A percentile compares a stretch with the other conserved stretches of the same genome.
These are phyloP conservation scores for Microplitis manilae DNA, from an alignment of 2,888 invertebrate species.

Conservation along the genomic window DNA sequence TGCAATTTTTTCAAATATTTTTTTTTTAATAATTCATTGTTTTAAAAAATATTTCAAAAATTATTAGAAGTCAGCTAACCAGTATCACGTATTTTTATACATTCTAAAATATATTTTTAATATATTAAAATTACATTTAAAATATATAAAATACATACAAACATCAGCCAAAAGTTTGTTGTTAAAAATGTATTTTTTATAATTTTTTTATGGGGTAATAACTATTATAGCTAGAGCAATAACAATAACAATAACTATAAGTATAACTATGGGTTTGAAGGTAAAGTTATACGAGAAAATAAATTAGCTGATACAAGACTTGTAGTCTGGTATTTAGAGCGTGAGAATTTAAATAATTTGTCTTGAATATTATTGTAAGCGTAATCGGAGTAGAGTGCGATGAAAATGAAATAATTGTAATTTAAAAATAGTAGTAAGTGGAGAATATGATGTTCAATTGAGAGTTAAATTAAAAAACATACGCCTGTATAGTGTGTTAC, in stretches of 20 bases:
- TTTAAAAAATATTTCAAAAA: no score
- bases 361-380: not conserved
- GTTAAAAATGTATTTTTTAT: no score
- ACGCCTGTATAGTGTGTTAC: constrained; percentile 8
- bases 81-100: no score
- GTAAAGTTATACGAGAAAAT: not conserved
- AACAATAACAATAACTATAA: not conserved
- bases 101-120: no score
- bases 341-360: constrained; percentile 30
- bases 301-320: not conserved
- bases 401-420: constrained; percentile 20
- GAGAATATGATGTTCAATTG: constrained; percentile 15
- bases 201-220: no score
- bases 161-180: no score
- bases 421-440: constrained; percentile 8
- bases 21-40: no score
- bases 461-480: constrained; percentile 15
- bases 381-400: constrained; percentile 17
- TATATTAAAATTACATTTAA: no score
- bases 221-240: no score
- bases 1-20: no score
- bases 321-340: constrained; percentile 11
- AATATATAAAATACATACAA: no score
- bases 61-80: no score
- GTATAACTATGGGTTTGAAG: not conserved